These are phyloP conservation scores for Aleadryas rufinucha DNA, from an alignment of 2,113 vertebrate species.

Conservation along the genomic window DNA sequence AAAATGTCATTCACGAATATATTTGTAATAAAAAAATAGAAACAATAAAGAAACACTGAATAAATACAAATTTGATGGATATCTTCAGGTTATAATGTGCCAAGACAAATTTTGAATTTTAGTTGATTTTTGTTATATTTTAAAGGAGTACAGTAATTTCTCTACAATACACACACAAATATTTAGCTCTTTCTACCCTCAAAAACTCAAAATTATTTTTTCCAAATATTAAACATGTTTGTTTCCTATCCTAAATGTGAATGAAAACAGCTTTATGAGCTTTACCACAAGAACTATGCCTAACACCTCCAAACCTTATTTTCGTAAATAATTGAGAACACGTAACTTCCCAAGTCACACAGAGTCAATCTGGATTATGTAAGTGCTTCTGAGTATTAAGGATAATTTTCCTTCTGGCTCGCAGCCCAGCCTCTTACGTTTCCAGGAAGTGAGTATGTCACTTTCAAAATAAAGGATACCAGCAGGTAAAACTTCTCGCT, in stretches of 20 bases:
- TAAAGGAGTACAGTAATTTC: fast-evolving
- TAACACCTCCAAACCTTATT: neutral
- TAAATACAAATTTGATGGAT: neutral
- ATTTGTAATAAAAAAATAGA: neutral
- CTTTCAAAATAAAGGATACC: neutral
- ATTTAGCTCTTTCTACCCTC: neutral
- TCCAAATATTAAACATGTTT: neutral
- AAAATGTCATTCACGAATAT: neutral
- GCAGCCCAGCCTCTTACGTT: neutral
- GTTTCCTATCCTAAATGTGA: neutral
- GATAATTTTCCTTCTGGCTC: neutral
- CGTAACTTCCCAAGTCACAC: neutral
- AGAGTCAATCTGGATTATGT: neutral
- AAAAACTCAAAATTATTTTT: neutral
- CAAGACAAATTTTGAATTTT: neutral
- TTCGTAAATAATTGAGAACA: neutral
- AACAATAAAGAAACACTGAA: neutral
- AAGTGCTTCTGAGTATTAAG: neutral
- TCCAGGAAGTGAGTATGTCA: neutral
- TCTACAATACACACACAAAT: neutral
- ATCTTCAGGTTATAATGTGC: neutral
- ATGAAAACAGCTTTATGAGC: neutral
- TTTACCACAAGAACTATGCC: neutral
- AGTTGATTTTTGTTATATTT: neutral
- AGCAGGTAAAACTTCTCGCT: neutral